Evolutionary conservation across 2,888 invertebrate species (phyloP).

Genomic region (Melinopterus prodromus): DNA sequence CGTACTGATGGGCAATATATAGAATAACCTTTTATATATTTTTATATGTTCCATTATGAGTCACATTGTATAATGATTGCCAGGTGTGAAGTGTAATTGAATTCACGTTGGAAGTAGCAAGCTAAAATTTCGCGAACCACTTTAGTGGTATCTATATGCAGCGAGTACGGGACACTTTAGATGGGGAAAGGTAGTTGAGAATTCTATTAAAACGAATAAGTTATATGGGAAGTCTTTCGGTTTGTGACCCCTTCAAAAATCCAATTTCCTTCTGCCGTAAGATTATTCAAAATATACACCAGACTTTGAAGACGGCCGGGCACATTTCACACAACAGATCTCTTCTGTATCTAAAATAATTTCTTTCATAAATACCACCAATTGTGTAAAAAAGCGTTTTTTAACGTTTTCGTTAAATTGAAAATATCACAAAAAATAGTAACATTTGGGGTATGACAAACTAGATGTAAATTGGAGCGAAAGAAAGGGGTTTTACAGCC

Average conservation of each 20-base stretch:
- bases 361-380: too few relatives aligned
- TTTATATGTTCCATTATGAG: too few relatives aligned
- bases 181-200: not conserved
- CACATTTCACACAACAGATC: not conserved
- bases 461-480: too few relatives aligned
- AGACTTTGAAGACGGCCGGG: not conserved
- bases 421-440: too few relatives aligned
- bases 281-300: constrained; percentile 8
- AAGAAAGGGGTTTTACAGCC: too few relatives aligned
- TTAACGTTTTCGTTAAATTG: too few relatives aligned
- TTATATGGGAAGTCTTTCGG: not conserved
- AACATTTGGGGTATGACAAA: too few relatives aligned
- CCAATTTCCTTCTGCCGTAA: not conserved
- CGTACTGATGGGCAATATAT: too few relatives aligned
- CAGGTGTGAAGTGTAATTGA: too few relatives aligned
- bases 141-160: not conserved
- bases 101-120: not conserved
- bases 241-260: not conserved
- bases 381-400: too few relatives aligned
- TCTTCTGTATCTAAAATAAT: not conserved
- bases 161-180: not conserved
- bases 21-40: too few relatives aligned
- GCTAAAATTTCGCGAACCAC: not conserved
- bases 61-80: too few relatives aligned
- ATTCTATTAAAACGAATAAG: not conserved